Percentiles rank a stretch among this genome's conserved stretches.
Evolutionary conservation across 2,888 invertebrate genomes (phyloP).

Genomic region (Branchellion lobata): DNA sequence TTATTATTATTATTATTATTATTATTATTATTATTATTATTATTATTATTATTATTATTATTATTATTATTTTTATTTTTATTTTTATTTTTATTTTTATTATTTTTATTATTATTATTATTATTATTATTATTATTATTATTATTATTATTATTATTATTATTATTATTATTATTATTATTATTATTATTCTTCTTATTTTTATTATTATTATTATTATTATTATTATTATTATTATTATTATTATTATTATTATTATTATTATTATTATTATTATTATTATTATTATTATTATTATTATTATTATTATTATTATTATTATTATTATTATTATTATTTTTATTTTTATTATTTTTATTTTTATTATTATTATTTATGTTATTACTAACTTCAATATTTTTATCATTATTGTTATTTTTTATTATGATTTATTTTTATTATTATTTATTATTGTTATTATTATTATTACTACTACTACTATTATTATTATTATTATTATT

Average conservation of each 20-base stretch:
- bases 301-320: background rate
- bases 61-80: background rate
- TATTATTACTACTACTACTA: background rate
- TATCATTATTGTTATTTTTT: no score
- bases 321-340: background rate
- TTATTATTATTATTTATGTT: no score
- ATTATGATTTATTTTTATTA: background rate
- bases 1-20: background rate
- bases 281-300: background rate
- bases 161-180: background rate
- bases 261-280: background rate
- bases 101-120: background rate
- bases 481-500: background rate
- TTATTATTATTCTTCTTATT: background rate
- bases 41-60: background rate
- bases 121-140: background rate
- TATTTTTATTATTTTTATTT: background rate
- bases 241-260: no score
- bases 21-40: background rate
- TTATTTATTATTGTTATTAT: background rate
- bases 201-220: no score
- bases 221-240: no score
- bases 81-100: background rate
- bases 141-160: background rate
- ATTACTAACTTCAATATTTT: no score